Evolutionary conservation across 2,888 invertebrate genomes (phyloP), one percentile per base, ranked within the genome.

Genomic region (Eudemis profundana): DNA sequence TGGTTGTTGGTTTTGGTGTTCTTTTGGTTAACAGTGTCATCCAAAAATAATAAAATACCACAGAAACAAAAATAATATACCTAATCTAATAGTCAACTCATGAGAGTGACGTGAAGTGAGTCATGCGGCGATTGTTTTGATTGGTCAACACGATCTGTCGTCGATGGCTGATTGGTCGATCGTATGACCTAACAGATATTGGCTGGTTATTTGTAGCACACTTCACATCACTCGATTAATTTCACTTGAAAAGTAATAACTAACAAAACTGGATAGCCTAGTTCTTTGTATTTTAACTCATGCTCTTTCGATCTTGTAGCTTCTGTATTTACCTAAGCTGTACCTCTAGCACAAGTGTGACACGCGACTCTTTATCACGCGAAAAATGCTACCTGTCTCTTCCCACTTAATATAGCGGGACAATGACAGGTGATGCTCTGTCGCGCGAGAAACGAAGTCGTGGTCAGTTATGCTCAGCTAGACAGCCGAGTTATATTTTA

Each of bases 191-290:
- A 40, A 19, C 51, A 51, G 49, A 59, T 63, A 59, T n/a, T 44
- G 64, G 64, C 64, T 64, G 64, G 64, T 21, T 64, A 57, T 59
- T 44, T 64, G 64, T 29, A 29, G 7, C 15, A 29, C 56, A 44
- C 56, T 56, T 56, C 56, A 56, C 56, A 15, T 23, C 42, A 56
- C 17, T 56, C 21, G n/a, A 27, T 42, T n/a, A n/a, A 3, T 44
- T 23, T 23, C 3, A 1, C 14, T 33, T 15, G 23, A 2, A 12
- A 15, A 14, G 5, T 42, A 4, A 7, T 17, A 36, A 19, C 19
- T n/a, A 4, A 7, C 27, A n/a, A 44, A 29, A 17, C 29, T 29
- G 15, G 15, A 29, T 40, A 54, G 56, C 21, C 56, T 44, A 29
- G 27, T 56, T 56, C 56, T 56, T 15, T 56, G 42, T 7, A 56